Evolutionary conservation across 2,113 vertebrate species (phyloP).

Genomic region (Chamaea fasciata): DNA sequence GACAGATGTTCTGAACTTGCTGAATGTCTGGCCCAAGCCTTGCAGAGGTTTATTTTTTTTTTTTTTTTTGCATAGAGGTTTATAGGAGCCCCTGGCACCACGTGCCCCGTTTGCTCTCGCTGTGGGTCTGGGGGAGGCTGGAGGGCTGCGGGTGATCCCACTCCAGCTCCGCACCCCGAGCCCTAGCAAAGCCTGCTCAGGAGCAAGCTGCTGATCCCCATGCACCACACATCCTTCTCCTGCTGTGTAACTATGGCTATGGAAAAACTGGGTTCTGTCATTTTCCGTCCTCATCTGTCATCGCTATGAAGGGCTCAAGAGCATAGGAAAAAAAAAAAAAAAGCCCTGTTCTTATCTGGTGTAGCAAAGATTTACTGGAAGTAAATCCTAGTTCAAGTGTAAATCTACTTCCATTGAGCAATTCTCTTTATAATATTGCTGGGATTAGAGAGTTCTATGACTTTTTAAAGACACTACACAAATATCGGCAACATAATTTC

Average conservation of each 20-base stretch:
- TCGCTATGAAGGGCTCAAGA: background rate
- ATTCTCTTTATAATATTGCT: constrained; percentile 43
- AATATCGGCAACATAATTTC: constrained; percentile 51
- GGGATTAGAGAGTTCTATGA: constrained; percentile 41
- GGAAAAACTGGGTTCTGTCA: background rate
- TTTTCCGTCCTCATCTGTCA: background rate
- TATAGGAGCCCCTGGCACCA: background rate
- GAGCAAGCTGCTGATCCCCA: background rate
- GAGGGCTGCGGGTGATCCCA: background rate
- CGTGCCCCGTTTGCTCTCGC: background rate
- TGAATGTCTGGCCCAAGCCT: background rate
- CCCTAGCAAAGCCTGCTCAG: background rate
- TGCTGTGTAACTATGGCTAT: constrained; percentile 31
- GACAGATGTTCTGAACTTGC: background rate
- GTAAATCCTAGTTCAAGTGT: constrained; percentile 57
- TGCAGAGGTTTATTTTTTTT: constrained; percentile 9
- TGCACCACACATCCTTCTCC: background rate
- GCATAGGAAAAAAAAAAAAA: background rate
- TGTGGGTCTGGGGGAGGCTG: background rate
- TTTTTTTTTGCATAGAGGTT: constrained; percentile 50
- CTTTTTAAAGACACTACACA: constrained; percentile 54
- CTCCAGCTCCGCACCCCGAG: background rate
- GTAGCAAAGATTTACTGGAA: constrained; percentile 54
- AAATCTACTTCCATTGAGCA: constrained; percentile 38
- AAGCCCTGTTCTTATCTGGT: constrained; percentile 34